Evolutionary conservation across 2,113 vertebrate species (phyloP).

Genomic region (Chamaea fasciata): DNA sequence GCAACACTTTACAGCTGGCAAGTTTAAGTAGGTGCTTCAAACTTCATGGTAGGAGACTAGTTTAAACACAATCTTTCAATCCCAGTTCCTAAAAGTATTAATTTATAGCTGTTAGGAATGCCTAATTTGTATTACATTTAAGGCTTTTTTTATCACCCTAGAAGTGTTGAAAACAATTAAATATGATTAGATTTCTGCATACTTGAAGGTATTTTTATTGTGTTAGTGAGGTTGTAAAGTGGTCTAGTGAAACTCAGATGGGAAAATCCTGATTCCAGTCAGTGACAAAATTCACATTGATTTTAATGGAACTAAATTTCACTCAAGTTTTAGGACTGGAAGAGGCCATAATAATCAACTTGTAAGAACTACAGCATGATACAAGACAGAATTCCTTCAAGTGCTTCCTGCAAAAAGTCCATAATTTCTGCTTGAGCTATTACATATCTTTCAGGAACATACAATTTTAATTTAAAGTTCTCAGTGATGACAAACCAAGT

Average conservation of each 20-base stretch:
- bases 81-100: background rate
- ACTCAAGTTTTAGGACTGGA: background rate
- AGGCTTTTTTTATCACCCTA: background rate
- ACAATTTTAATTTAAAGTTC: conserved; percentile 30
- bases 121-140: background rate
- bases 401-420: background rate
- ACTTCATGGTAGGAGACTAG: background rate
- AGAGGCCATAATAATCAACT: background rate
- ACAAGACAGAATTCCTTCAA: background rate
- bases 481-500: background rate
- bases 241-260: background rate
- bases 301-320: background rate
- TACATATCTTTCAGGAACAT: background rate
- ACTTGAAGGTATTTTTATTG: background rate
- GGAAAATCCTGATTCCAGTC: background rate
- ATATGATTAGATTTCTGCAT: background rate
- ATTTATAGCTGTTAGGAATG: background rate
- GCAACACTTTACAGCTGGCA: background rate
- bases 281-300: background rate
- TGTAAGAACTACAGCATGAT: background rate
- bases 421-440: conserved; percentile 1
- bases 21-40: background rate
- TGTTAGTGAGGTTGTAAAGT: background rate
- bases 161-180: background rate
- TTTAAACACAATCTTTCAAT: background rate